A percentile compares a stretch with the other conserved stretches of the same genome.
phyloP scores from a whole-genome alignment of 1,140 invertebrate species.

The Atta cephalotes region DNA sequence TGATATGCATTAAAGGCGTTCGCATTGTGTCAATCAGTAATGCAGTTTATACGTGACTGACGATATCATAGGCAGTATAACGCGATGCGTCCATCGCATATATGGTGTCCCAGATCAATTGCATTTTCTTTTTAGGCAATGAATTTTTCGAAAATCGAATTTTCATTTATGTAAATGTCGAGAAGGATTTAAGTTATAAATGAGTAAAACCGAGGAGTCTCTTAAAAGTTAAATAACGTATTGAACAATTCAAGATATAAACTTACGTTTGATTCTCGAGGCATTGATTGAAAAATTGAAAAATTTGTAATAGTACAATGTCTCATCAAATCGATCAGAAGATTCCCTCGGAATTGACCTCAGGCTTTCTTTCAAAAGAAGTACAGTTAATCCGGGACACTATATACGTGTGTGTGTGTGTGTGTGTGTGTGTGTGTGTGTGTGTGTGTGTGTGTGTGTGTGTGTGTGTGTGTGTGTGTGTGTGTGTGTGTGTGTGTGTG shows the following conservation, averaged over 20 bases:
- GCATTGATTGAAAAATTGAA: background rate
- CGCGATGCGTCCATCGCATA: background rate
- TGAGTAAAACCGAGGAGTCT: background rate
- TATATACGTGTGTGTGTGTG: background rate
- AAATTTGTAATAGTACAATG: background rate
- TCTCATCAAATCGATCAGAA: background rate
- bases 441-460: background rate
- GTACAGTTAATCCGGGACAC: background rate
- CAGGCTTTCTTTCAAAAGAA: background rate
- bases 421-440: background rate
- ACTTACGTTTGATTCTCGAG: background rate
- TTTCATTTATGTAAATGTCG: too few species aligned
- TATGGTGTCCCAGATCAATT: background rate
- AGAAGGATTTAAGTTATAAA: background rate
- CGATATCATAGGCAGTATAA: constrained; percentile 15
- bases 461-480: background rate
- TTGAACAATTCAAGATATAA: background rate
- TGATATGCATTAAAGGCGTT: constrained; percentile 68
- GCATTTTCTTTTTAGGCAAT: background rate
- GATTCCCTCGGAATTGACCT: background rate
- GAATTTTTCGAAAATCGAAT: background rate
- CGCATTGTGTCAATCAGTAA: constrained; percentile 63
- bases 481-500: background rate
- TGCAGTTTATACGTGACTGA: constrained; percentile 63
- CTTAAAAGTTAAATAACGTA: background rate